Base-by-base conservation (phyloP, 1,140 invertebrate genomes). In the Phocides pigmalion region DNA sequence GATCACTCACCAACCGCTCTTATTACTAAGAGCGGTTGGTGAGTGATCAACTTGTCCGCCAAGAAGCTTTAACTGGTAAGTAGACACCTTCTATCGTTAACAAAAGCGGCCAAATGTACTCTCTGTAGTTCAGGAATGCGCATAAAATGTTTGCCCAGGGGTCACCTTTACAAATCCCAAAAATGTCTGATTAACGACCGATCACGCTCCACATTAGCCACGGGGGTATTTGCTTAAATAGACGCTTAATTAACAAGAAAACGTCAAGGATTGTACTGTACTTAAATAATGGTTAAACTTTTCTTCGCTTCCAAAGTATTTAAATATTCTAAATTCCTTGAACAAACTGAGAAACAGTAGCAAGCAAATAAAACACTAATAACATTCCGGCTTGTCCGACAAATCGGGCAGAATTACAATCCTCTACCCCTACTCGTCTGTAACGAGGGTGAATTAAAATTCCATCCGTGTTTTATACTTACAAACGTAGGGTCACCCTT, bases 401-500 rank as follows among this genome's bases (percentile, higher is more conserved):
- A 47, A 61, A 61, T 61, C 58, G 58, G 58, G 44, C 44, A 49
- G 25, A 61, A 61, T 61, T 61, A 61, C 58, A 61, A 25, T 47
- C 32, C 42, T 53, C 47, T 39, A 28, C 53, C 62, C 63, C 59
- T 61, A 41, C 50, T 54, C 32, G 28, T 61, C 47, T 56, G 39
- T 68, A 66, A 69, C 62, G 64, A 68, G 62, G 42, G 35, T 37
- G 42, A 62, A 69, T 69, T 69, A 69, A 69, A 69, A 65, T 69
- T 69, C 67, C 67, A 56, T 49, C 25, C 62, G n/a, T 20, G 49
- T 65, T 65, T 65, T 65, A 65, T 65, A 58, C 42, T 50, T 64
- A 56, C 37, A 46, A 59, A 59, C 44, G 42, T 59, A 47, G 56
- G 42, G 56, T 47, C 56, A 59, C 56, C 56, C 56, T 59, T 59